Percentiles rank a stretch among this genome's conserved stretches.
Conservation (phyloP, 2,113 vertebrate genomes). For the Calidris pugnax region DNA sequence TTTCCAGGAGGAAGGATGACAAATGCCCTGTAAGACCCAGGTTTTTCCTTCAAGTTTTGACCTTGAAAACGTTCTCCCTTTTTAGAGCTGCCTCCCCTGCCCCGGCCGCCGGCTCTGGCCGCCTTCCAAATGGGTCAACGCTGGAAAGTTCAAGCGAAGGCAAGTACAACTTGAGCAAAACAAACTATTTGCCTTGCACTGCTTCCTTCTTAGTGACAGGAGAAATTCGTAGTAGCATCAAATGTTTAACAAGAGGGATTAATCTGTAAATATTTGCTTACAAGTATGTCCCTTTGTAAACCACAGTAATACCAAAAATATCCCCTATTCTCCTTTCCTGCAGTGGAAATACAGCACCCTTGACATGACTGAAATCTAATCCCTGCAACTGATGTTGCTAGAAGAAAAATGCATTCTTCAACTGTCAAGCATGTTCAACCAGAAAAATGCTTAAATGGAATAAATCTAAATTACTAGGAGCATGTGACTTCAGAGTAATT, state of each 20-base stretch:
- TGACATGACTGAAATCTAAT: background rate
- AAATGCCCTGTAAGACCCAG: background rate
- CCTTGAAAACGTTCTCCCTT: background rate
- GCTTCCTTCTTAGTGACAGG: background rate
- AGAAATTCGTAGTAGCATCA: background rate
- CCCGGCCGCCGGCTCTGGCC: background rate
- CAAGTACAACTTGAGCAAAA: background rate
- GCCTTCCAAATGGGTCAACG: background rate
- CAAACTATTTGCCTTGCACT: background rate
- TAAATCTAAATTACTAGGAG: background rate
- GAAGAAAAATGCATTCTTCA: background rate
- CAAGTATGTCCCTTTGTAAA: background rate
- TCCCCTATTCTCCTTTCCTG: background rate
- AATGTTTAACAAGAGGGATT: background rate
- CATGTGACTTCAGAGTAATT: background rate
- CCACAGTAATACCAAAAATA: background rate
- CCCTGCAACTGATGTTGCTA: background rate
- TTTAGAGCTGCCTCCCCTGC: background rate
- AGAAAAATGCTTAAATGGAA: background rate
- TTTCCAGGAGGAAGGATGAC: background rate
- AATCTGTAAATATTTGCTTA: conserved; percentile 29
- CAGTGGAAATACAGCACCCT: background rate
- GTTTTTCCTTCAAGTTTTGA: background rate
- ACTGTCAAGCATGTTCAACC: background rate
- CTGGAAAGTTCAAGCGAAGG: background rate